A percentile compares a stretch with the other conserved stretches of the same genome.
Conservation (phyloP, 2,888 invertebrate genomes). For the Eremobia ochroleuca region DNA sequence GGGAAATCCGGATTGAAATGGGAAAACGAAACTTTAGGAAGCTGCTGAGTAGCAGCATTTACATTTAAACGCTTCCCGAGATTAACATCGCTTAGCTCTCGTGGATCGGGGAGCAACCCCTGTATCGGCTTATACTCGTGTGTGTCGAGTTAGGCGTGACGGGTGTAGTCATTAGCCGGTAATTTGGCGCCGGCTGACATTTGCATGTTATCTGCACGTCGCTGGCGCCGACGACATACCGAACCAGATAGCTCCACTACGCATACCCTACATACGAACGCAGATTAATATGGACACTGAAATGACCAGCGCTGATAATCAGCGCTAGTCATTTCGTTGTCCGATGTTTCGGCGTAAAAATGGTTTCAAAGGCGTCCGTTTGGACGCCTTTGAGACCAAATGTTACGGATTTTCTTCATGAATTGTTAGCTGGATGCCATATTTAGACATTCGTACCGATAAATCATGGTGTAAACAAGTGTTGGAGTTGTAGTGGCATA, state of each 20-base stretch:
- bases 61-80: conserved; percentile 63
- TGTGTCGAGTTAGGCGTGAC: conserved; percentile 34
- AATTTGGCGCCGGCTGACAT: conserved; percentile 65
- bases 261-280: conserved; percentile 55
- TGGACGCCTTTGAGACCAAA: too few species aligned
- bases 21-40: conserved; percentile 49
- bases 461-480: conserved; percentile 30
- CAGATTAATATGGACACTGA: conserved; percentile 53
- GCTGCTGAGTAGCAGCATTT: conserved; percentile 51
- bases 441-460: conserved; percentile 27
- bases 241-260: conserved; percentile 43
- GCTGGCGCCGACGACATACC: conserved; percentile 56
- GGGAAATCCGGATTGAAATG: conserved; percentile 63
- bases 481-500: conserved; percentile 22
- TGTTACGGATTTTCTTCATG: conserved; percentile 30
- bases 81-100: conserved; percentile 39
- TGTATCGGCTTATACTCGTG: conserved; percentile 3
- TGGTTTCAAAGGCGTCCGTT: too few species aligned
- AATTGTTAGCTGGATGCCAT: conserved; percentile 15
- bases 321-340: too few species aligned
- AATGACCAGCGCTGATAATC: conserved; percentile 36
- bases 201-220: conserved; percentile 66
- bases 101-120: conserved; percentile 12
- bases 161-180: conserved; percentile 55
- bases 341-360: too few species aligned